Evolutionary conservation across 2,797 vertebrate genomes (phyloP), one percentile per base, ranked within the genome.

Genomic region (Myotis vivesi): DNA sequence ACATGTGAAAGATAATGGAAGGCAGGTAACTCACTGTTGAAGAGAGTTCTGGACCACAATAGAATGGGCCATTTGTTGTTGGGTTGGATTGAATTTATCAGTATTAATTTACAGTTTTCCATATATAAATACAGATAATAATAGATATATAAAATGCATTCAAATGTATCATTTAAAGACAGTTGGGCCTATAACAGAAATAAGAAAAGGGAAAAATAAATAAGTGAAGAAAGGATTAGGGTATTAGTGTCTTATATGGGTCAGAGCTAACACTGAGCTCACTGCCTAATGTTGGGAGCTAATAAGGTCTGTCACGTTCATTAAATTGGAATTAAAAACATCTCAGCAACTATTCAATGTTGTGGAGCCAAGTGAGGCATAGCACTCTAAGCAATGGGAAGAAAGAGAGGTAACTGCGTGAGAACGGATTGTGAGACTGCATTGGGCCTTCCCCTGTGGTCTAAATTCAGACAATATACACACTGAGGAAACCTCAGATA

Each of bases 91-190:
- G 8, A 75, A 80, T 75, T 75, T 33, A 88, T 69, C 72, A 91
- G 5, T 83, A 13, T 85, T 59, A 88, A 62, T 88, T 93, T 11
- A 33, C 9, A 79, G 33, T 64, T 87, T 83, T 75, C 66, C 59
- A 51, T 73, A 57, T 55, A 51, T 22, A 71, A 30, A 90, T 19
- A 38, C 19, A 89, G 23, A 46, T 19, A 88, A 59, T 68, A 59
- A 92, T n/a, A 92, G 38, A 72, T 84, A 68, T 23, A 59, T 68
- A 75, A 69, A 94, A 84, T 44, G 10, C 11, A 84, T 66, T 92
- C 15, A 53, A 17, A 44, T 72, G 57, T 76, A 44, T 89, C 30
- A 84, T 57, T 85, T 88, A 84, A 71, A 85, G 17, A 75, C 4
- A 85, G 25, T 69, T 88, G 17, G 36, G 8, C 23, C 46, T 87